These are phyloP conservation scores for Trididemnum clinides DNA, from an alignment of 23 tunicate species.

Conservation along the genomic window DNA sequence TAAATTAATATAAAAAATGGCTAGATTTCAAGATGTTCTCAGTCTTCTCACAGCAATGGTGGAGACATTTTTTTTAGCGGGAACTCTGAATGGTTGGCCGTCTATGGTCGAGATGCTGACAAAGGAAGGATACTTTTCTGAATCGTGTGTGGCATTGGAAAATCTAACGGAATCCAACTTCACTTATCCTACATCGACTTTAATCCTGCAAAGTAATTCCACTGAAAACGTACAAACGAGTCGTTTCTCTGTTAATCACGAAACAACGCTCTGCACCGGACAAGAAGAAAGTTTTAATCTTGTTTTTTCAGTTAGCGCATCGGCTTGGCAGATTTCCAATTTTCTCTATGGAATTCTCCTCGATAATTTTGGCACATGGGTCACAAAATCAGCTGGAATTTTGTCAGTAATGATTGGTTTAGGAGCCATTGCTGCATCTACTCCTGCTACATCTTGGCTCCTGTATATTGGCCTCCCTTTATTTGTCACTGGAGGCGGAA, in stretches of 20 bases:
- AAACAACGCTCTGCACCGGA: not conserved
- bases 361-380: constrained; percentile 61
- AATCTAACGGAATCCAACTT: not conserved
- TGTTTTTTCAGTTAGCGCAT: constrained; percentile 36
- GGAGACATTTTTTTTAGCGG: constrained; percentile 45
- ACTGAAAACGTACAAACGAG: not conserved
- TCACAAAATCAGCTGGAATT: constrained; percentile 17
- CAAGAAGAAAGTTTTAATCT: constrained; percentile 33
- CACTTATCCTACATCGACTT: not conserved
- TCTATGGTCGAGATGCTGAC: constrained; percentile 39
- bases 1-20: no score
- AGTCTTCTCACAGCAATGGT: constrained; percentile 36
- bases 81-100: constrained; percentile 63
- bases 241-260: not conserved
- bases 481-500: constrained; percentile 42
- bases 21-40: constrained; percentile 10
- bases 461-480: constrained; percentile 31
- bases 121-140: constrained; percentile 37
- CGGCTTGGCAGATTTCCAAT: constrained; percentile 28
- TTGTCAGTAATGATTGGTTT: constrained; percentile 30
- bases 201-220: not conserved
- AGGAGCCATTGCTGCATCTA: constrained; percentile 17
- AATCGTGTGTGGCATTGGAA: not conserved
- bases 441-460: constrained; percentile 35
- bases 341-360: constrained; percentile 39